Evolutionary conservation across 2,113 vertebrate species (phyloP).

Genomic region (Lamprotornis superbus): DNA sequence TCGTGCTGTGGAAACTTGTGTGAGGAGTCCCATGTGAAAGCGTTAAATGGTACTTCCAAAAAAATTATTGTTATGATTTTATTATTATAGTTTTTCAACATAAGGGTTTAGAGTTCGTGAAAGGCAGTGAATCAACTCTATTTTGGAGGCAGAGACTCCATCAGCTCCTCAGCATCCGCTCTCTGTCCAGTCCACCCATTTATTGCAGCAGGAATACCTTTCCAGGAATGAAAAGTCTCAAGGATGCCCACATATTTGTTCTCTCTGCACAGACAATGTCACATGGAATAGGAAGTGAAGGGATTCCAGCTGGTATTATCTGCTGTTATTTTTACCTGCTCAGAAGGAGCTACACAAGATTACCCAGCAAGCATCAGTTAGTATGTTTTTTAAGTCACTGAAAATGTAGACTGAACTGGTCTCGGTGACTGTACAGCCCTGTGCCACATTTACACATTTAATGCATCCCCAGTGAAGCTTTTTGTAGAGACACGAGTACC

Average conservation of each 20-base stretch:
- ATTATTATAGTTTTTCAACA: not conserved
- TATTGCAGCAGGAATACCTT: not conserved
- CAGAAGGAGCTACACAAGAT: not conserved
- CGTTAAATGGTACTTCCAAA: not conserved
- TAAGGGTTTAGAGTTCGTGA: not conserved
- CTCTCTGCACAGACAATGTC: not conserved
- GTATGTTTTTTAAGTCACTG: not conserved
- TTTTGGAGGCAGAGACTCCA: not conserved
- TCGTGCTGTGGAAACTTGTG: not conserved
- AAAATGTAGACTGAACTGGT: not conserved
- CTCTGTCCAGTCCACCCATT: not conserved
- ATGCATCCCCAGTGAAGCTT: not conserved
- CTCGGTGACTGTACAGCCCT: not conserved
- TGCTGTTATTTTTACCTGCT: not conserved
- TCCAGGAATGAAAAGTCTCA: not conserved
- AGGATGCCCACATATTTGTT: not conserved
- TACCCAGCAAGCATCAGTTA: not conserved
- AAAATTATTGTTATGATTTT: not conserved
- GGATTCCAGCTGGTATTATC: not conserved
- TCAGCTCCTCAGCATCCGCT: not conserved
- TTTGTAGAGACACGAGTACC: not conserved
- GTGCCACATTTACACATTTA: not conserved
- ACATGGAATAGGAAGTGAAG: fast-evolving
- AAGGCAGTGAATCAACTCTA: not conserved
- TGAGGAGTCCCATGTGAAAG: not conserved